Percentiles rank a stretch among this genome's conserved stretches.
These are phyloP conservation scores for Machimus rusticus DNA, from an alignment of 2,888 invertebrate genomes.

Conservation along the genomic window DNA sequence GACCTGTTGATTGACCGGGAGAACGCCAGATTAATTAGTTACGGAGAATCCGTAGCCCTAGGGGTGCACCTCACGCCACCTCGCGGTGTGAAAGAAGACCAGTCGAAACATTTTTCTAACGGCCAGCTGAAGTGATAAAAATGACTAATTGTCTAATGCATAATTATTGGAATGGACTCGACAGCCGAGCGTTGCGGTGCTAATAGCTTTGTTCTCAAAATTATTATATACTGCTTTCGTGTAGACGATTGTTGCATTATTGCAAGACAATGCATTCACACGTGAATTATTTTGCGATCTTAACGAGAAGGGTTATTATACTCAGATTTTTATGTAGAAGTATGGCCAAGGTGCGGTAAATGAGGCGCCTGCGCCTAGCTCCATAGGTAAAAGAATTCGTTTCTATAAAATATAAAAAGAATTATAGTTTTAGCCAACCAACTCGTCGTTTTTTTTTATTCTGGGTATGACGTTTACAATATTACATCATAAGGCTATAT, in stretches of 20 bases:
- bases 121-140: not conserved
- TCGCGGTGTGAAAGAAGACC: not conserved
- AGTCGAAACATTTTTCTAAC: not conserved
- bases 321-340: too few species aligned
- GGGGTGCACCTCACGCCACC: not conserved
- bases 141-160: not conserved
- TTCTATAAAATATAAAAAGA: too few species aligned
- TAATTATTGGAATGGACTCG: not conserved
- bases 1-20: constrained; percentile 25
- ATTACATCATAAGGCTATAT: too few species aligned
- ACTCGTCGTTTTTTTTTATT: too few species aligned
- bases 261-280: not conserved
- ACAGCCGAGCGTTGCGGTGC: not conserved
- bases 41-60: not conserved
- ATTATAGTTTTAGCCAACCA: too few species aligned
- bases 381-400: too few species aligned
- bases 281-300: not conserved
- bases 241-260: not conserved
- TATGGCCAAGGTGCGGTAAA: too few species aligned
- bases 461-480: too few species aligned
- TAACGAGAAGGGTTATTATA: too few species aligned
- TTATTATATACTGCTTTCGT: not conserved
- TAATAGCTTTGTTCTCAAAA: not conserved
- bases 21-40: constrained; percentile 30
- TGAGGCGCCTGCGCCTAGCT: too few species aligned